These are phyloP conservation scores for Pegoplata infirma DNA, from an alignment of 2,888 invertebrate species.

Conservation along the genomic window DNA sequence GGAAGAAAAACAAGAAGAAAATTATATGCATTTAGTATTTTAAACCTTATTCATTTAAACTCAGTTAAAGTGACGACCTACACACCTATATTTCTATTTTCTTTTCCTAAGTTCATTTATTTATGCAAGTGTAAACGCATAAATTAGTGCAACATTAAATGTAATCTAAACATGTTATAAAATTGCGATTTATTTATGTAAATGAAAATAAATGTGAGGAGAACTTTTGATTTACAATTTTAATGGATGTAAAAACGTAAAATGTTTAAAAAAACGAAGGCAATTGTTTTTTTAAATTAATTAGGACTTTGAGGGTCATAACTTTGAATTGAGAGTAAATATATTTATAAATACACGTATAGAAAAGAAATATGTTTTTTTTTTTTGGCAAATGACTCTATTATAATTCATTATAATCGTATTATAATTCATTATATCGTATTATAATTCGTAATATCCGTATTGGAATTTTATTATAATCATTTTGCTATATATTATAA, in stretches of 20 bases:
- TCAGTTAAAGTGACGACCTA: slow-evolving; percentile 38
- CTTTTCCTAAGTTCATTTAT: slow-evolving; percentile 18
- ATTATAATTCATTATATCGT: no score
- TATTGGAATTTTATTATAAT: no score
- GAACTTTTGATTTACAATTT: neutral
- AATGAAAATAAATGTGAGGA: neutral
- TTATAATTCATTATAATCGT: no score
- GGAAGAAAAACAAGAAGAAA: neutral
- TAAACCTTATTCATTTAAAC: neutral
- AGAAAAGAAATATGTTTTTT: no score
- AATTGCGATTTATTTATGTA: neutral
- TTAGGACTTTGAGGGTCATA: neutral
- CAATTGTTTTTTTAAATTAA: neutral
- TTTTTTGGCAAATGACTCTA: no score
- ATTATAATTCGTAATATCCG: no score
- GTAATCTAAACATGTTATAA: slow-evolving; percentile 30
- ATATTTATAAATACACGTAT: no score
- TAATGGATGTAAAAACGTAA: neutral
- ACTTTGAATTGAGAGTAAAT: neutral
- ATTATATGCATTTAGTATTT: neutral
- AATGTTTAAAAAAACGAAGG: neutral
- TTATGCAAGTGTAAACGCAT: slow-evolving; percentile 54
- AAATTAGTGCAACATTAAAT: slow-evolving; percentile 45
- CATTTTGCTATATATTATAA: no score
- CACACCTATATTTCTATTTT: slow-evolving; percentile 47